phyloP scores from a whole-genome alignment of 1,140 invertebrate species.

The Drosophila nebulosa region DNA sequence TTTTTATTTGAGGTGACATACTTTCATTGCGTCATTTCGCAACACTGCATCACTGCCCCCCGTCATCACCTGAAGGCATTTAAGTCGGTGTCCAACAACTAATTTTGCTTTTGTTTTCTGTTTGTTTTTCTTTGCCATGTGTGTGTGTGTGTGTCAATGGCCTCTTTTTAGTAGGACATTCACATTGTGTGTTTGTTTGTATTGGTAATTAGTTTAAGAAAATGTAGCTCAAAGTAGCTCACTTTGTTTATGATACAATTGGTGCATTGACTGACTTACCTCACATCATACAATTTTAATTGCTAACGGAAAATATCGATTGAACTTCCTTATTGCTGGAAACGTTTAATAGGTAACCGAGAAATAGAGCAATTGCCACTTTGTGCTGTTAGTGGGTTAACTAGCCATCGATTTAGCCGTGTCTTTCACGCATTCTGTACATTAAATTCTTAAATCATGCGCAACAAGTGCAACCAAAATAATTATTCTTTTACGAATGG shows the following conservation, averaged over 20 bases:
- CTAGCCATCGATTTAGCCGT: too few relatives aligned
- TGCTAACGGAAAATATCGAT: slow-evolving; percentile 5
- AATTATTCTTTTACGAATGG: too few relatives aligned
- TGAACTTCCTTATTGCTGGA: slow-evolving; percentile 42
- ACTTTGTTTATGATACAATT: slow-evolving; percentile 25
- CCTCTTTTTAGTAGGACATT: slow-evolving; percentile 70
- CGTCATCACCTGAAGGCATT: slow-evolving; percentile 15
- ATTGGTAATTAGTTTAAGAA: slow-evolving; percentile 47
- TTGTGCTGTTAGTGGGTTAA: too few relatives aligned
- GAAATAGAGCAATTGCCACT: too few relatives aligned
- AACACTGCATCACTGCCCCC: slow-evolving; percentile 33
- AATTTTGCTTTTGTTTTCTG: slow-evolving; percentile 20
- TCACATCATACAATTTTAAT: slow-evolving; percentile 7
- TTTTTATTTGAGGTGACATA: slow-evolving; percentile 48
- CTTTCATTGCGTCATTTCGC: slow-evolving; percentile 69
- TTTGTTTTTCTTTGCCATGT: neutral
- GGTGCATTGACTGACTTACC: slow-evolving; percentile 16
- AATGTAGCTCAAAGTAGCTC: slow-evolving; percentile 32
- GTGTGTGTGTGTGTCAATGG: slow-evolving; percentile 50
- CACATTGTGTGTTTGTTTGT: slow-evolving; percentile 47
- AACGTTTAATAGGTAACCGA: neutral
- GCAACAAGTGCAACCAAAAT: too few relatives aligned
- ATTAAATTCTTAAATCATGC: too few relatives aligned
- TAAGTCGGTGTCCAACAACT: slow-evolving; percentile 1
- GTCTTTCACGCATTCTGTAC: too few relatives aligned